Evolutionary conservation across 2,797 vertebrate genomes (phyloP).

Genomic region (Hylomyscus alleni): DNA sequence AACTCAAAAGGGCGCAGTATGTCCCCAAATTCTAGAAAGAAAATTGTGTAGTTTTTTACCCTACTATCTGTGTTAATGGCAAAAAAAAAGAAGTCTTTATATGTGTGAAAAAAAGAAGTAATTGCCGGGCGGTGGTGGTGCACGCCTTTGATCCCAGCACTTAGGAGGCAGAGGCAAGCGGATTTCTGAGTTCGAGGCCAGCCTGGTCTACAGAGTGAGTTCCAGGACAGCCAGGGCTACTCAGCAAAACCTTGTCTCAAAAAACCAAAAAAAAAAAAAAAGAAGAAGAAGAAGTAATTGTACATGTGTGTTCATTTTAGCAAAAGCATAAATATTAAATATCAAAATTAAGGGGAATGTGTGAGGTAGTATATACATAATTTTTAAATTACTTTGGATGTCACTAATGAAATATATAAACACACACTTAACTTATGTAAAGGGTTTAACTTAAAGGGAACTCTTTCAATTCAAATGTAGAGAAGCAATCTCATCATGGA

Average conservation of each 20-base stretch:
- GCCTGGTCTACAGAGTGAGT: too few relatives aligned
- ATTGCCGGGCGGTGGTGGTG: too few relatives aligned
- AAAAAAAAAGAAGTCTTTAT: too few relatives aligned
- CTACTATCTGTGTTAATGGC: too few relatives aligned
- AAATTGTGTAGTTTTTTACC: not conserved
- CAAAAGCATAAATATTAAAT: not conserved
- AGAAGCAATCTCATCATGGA: not conserved
- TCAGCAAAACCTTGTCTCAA: too few relatives aligned
- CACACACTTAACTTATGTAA: not conserved
- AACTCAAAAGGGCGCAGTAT: not conserved
- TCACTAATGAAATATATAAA: not conserved
- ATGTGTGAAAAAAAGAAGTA: too few relatives aligned
- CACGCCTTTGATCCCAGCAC: too few relatives aligned
- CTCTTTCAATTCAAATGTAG: not conserved
- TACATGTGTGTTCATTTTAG: not conserved
- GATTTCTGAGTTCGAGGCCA: too few relatives aligned
- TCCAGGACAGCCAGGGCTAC: too few relatives aligned
- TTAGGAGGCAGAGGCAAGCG: too few relatives aligned
- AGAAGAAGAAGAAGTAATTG: too few relatives aligned
- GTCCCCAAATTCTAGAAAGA: constrained; percentile 23
- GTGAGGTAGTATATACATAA: not conserved
- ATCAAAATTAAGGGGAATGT: not conserved
- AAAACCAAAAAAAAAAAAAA: too few relatives aligned
- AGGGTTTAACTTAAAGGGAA: constrained; percentile 15
- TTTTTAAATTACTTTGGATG: constrained; percentile 13